These are phyloP conservation scores for Drosophila tsacasi DNA, from an alignment of 1,140 invertebrate genomes.

Conservation along the genomic window DNA sequence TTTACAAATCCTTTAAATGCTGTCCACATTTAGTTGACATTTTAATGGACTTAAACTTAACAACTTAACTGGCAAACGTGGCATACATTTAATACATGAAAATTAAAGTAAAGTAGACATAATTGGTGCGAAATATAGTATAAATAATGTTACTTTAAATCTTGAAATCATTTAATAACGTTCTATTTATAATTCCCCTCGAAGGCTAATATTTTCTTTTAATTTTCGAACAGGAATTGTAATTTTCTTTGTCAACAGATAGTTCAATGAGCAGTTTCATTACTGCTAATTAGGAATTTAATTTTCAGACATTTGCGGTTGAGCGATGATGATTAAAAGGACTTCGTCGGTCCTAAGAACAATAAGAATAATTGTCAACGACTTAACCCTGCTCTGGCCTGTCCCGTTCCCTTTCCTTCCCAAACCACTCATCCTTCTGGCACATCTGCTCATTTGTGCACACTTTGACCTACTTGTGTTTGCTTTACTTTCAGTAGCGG, in stretches of 20 bases:
- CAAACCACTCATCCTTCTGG: not conserved
- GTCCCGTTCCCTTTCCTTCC: not conserved
- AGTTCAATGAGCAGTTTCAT: not conserved
- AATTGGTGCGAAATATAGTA: not conserved
- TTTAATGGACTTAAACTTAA: not conserved
- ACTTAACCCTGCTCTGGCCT: slow-evolving; percentile 25
- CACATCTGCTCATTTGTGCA: slow-evolving; percentile 45
- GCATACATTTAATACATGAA: not conserved
- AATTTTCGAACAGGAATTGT: not conserved
- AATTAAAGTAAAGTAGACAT: not conserved
- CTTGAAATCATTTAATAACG: not conserved
- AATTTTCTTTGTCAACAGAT: not conserved
- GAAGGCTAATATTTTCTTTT: not conserved
- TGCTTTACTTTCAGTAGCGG: slow-evolving; percentile 30
- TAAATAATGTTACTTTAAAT: not conserved
- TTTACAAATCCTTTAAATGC: not conserved
- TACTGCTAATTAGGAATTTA: slow-evolving; percentile 6
- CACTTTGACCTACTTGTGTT: slow-evolving; percentile 65
- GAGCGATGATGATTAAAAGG: not conserved
- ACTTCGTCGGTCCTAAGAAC: not conserved
- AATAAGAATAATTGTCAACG: slow-evolving; percentile 38
- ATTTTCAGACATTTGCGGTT: not conserved
- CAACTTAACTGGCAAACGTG: no score
- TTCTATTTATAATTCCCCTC: not conserved
- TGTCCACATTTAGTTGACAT: not conserved